A percentile compares a stretch with the other conserved stretches of the same genome.
phyloP scores from a whole-genome alignment of 2,113 vertebrate genomes.

The Neogobius melanostomus region DNA sequence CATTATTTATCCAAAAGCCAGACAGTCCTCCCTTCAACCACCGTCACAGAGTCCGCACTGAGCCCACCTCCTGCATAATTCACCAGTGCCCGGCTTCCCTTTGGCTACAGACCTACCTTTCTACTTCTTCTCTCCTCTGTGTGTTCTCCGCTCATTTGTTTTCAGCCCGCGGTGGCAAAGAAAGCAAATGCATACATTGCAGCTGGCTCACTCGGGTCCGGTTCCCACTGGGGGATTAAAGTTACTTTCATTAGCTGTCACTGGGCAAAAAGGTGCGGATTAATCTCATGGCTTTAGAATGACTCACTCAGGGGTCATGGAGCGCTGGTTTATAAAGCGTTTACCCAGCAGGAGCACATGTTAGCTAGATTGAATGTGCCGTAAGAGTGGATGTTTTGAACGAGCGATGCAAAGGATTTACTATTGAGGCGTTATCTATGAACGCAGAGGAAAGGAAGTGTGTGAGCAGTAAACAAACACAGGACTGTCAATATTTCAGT shows the following conservation, averaged over 20 bases:
- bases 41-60: conserved; percentile 38
- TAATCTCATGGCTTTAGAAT: conserved; percentile 18
- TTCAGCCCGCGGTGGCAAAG: conserved; percentile 36
- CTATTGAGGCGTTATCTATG: neutral
- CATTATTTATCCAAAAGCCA: conserved; percentile 48
- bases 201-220: conserved; percentile 12
- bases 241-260: conserved; percentile 24
- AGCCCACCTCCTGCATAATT: conserved; percentile 55
- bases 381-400: conserved; percentile 9
- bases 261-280: conserved; percentile 4
- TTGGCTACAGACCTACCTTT: conserved; percentile 31
- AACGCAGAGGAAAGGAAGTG: neutral
- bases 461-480: too few species aligned
- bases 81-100: conserved; percentile 30
- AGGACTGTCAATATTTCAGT: too few species aligned
- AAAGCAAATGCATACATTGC: conserved; percentile 33
- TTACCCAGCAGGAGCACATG: neutral
- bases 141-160: conserved; percentile 31
- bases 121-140: conserved; percentile 2
- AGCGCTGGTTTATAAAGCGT: neutral
- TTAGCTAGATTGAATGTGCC: neutral
- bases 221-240: conserved; percentile 25
- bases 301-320: conserved; percentile 5
- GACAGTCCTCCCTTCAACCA: conserved; percentile 31
- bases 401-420: neutral